Base-by-base conservation (phyloP, 2,888 invertebrate species). In the Meteorus cinctellus region DNA sequence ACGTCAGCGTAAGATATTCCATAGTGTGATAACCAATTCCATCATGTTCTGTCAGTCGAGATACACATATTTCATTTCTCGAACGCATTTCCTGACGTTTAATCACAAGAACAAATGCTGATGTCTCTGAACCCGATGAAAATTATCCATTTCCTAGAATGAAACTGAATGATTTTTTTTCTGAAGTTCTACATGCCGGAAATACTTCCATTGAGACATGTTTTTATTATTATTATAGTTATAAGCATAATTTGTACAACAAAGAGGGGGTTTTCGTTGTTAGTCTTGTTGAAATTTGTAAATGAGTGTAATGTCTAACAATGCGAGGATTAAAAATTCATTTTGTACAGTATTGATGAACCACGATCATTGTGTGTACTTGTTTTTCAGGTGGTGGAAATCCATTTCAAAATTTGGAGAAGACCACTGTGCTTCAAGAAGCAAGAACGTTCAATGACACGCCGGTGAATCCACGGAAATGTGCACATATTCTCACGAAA, bases 361-460 rank as follows among this genome's bases (percentile, higher is more conserved):
- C 29, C 31, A 70, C 75, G 51, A 60, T 68, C 63, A 67, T 62
- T 16, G 51, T 34, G 69, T 71, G 70, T 4, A 63, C 34, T 70
- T 34, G 72, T 74, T 79, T 68, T 87, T 89, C 86, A 92, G 94
- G 94, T 78, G 93, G 94, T 77, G 94, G 93, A 55, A 97, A 97
- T 89, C 96, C 97, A 29, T 99, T 96, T 90, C 95, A 95, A 87
- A 96, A 96, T 86, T 91, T 99, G 86, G 99, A 99, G 86, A 99
- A 99, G 90, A 98, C 98, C 0, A 95, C 96, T 4, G 97, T 99
- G 48, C 92, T 99, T 31, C 99, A 99, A 91, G 99, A 99, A 92
- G 96, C 98, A 0, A 93, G 99, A 63, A 96, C 96, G 72, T 99
- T 99, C 90, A 99, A 99, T 89, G 98, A 99, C 84, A 97, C 98